Evolutionary conservation across 64 coral and sea anemone species (phyloP).

Genomic region (Acropora tenuis): DNA sequence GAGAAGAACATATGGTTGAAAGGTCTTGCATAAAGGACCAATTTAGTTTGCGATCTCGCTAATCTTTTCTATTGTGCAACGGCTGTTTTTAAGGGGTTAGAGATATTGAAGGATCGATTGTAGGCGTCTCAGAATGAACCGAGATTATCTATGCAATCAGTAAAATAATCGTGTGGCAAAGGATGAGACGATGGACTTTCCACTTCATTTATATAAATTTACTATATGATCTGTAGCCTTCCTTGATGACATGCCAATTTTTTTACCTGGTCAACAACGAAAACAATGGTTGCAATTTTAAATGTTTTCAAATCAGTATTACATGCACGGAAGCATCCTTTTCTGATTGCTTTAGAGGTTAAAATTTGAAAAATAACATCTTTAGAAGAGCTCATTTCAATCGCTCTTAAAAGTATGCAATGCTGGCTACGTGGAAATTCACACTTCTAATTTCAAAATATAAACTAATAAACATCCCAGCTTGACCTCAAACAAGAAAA

Average conservation of each 20-base stretch:
- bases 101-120: neutral
- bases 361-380: neutral
- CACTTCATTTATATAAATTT: neutral
- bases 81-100: slow-evolving; percentile 22
- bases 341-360: too few species aligned
- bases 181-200: neutral
- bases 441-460: neutral
- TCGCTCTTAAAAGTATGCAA: neutral
- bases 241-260: too few species aligned
- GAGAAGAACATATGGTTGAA: slow-evolving; percentile 11
- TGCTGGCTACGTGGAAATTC: neutral
- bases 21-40: neutral
- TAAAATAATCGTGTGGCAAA: neutral
- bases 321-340: too few species aligned
- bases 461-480: slow-evolving; percentile 40
- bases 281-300: too few species aligned
- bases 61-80: slow-evolving; percentile 12
- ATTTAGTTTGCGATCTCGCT: slow-evolving; percentile 20
- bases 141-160: slow-evolving; percentile 16
- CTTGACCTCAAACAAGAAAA: slow-evolving; percentile 14
- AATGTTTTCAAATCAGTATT: too few species aligned
- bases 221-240: neutral
- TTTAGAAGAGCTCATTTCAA: neutral
- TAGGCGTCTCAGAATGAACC: neutral
- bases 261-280: too few species aligned